Conservation (phyloP, 2,113 vertebrate species). For the Eupsittula cactorum region DNA sequence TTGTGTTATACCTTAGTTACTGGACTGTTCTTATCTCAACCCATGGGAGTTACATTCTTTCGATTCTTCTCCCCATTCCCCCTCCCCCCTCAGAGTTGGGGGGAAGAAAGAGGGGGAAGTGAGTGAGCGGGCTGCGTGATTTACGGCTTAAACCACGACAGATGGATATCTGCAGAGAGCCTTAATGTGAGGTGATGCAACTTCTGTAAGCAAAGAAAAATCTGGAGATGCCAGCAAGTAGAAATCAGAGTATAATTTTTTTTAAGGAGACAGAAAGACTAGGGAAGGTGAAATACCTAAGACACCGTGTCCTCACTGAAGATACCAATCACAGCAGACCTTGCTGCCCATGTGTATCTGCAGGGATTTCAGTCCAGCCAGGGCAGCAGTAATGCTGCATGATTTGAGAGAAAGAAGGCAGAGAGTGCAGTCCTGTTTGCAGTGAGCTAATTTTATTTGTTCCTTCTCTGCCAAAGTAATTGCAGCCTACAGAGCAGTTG, state of each 20-base stretch:
- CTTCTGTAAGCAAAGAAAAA: not conserved
- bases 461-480: not conserved
- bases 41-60: too few relatives aligned
- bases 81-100: too few relatives aligned
- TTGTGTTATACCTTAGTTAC: too few relatives aligned
- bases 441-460: not conserved
- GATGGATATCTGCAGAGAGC: not conserved
- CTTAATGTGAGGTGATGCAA: not conserved
- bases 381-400: not conserved
- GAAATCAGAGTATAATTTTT: not conserved
- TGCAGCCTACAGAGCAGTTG: not conserved
- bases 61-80: too few relatives aligned
- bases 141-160: too few relatives aligned
- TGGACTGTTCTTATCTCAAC: too few relatives aligned
- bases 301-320: not conserved
- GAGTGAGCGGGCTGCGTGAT: too few relatives aligned
- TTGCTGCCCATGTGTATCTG: not conserved
- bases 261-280: not conserved
- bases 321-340: not conserved
- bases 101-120: too few relatives aligned
- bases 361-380: not conserved
- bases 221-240: not conserved
- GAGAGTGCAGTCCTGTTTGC: not conserved
- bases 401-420: not conserved
- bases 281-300: not conserved